Percentiles rank a stretch among this genome's conserved stretches.
Evolutionary conservation across 2,888 invertebrate genomes (phyloP).

Genomic region (Lasioglossum zephyrum): DNA sequence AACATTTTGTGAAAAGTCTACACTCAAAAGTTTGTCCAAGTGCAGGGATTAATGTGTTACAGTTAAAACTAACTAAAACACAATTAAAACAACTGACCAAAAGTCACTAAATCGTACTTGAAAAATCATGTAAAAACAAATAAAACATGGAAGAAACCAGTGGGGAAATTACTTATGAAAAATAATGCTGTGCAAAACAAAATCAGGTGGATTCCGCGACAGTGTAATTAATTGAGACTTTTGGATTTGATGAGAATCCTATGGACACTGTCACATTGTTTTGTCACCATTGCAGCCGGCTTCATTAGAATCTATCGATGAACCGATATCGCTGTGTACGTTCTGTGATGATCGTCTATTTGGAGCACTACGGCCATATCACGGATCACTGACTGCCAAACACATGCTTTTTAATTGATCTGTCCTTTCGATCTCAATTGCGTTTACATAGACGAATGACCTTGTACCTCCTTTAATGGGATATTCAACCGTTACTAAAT

Average conservation of each 20-base stretch:
- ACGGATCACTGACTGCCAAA: slow-evolving; percentile 13
- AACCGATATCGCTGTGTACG: neutral
- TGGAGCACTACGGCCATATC: slow-evolving; percentile 4
- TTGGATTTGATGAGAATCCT: neutral
- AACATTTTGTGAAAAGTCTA: neutral
- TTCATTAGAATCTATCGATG: neutral
- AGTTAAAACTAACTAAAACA: too few species aligned
- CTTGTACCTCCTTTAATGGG: neutral
- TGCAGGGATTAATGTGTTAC: too few species aligned
- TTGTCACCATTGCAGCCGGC: neutral
- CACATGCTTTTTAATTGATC: slow-evolving; percentile 12
- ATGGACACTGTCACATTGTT: neutral
- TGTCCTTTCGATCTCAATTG: slow-evolving; percentile 1
- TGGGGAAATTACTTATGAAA: neutral
- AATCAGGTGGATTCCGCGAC: neutral
- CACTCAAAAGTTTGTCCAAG: too few species aligned
- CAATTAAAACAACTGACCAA: too few species aligned
- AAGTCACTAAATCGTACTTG: too few species aligned
- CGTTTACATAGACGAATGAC: slow-evolving; percentile 3
- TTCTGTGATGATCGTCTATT: slow-evolving; percentile 2
- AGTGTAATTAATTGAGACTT: neutral
- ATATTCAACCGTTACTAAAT: neutral
- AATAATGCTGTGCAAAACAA: neutral
- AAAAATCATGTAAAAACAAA: too few species aligned
- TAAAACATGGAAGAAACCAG: too few species aligned